These are phyloP conservation scores for Scotopteryx bipunctaria DNA, from an alignment of 2,888 invertebrate genomes.

Conservation along the genomic window DNA sequence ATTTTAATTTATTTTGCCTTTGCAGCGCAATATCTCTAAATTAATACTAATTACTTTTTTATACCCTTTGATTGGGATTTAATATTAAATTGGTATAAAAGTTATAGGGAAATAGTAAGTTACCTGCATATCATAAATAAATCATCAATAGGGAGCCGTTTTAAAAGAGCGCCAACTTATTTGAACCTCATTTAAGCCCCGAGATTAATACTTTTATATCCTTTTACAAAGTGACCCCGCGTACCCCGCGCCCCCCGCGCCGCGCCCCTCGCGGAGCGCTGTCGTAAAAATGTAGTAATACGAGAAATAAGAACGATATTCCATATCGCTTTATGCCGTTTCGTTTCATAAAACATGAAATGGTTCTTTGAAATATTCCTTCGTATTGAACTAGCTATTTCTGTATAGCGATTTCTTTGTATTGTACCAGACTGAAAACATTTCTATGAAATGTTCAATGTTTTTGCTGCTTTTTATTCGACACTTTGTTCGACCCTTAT, in stretches of 20 bases:
- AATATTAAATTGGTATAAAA: too few species aligned
- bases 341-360: slow-evolving; percentile 18
- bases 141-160: too few species aligned
- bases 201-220: slow-evolving; percentile 12
- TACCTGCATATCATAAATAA: too few species aligned
- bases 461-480: background rate
- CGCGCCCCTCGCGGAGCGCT: background rate
- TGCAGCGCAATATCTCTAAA: too few species aligned
- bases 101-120: too few species aligned
- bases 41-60: too few species aligned
- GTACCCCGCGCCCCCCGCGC: too few species aligned
- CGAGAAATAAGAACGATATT: slow-evolving; percentile 6
- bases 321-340: slow-evolving; percentile 7
- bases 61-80: too few species aligned
- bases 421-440: background rate
- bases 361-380: slow-evolving; percentile 8
- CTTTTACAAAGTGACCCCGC: slow-evolving; percentile 19
- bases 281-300: slow-evolving; percentile 16
- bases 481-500: too few species aligned
- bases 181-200: slow-evolving; percentile 2
- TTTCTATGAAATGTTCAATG: background rate
- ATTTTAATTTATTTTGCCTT: too few species aligned
- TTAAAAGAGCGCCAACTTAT: background rate
- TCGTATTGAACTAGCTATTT: background rate
- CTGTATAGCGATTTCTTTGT: background rate